A percentile compares a stretch with the other conserved stretches of the same genome.
Conservation (phyloP, 2,113 vertebrate species). For the Bos indicus region DNA sequence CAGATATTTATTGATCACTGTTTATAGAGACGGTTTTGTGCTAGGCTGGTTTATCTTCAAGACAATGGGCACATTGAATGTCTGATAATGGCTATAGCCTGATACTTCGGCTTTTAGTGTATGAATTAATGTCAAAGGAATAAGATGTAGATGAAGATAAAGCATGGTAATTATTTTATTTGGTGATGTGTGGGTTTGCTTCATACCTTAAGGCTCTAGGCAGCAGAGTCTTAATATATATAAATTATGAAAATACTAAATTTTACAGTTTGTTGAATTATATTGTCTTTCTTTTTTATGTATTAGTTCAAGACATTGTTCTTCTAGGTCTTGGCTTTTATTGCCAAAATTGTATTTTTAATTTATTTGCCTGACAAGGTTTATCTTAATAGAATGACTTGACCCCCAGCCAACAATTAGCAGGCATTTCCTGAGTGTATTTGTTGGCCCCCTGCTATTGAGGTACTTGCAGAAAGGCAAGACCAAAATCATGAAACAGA, state of each 20-base stretch:
- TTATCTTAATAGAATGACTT: not conserved
- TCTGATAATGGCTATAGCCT: not conserved
- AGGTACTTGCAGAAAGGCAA: not conserved
- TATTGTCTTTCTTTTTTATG: not conserved
- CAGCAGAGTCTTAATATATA: not conserved
- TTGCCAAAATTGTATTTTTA: not conserved
- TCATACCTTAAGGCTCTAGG: not conserved
- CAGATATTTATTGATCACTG: not conserved
- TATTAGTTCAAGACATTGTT: not conserved
- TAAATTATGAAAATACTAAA: not conserved
- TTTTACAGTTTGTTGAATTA: not conserved
- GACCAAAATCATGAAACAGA: not conserved
- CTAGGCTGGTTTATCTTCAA: not conserved
- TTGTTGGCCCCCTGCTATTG: not conserved
- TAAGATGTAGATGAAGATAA: not conserved
- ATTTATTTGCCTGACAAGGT: not conserved
- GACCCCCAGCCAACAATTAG: not conserved
- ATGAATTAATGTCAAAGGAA: not conserved
- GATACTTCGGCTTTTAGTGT: not conserved
- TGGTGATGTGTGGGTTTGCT: not conserved
- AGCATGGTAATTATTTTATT: not conserved
- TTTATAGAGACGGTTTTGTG: not conserved
- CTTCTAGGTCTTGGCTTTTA: not conserved
- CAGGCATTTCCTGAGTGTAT: not conserved
- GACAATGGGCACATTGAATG: not conserved